phyloP scores from a whole-genome alignment of 2,888 invertebrate genomes.

The Amiota minor region DNA sequence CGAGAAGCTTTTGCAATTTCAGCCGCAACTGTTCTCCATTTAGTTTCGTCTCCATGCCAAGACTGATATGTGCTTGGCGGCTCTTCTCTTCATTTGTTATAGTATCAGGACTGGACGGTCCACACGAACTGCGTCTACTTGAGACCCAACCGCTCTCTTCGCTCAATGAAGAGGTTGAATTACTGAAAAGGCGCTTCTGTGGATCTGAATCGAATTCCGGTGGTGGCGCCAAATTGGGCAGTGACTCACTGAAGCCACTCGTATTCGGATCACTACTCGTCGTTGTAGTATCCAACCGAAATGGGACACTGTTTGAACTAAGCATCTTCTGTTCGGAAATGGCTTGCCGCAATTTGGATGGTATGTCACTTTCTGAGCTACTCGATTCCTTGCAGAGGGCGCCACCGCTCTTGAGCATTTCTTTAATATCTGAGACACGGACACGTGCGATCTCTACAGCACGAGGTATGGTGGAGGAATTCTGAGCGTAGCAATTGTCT shows the following conservation, averaged over 20 bases:
- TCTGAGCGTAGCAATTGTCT: conserved; percentile 21
- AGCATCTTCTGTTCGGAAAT: conserved; percentile 65
- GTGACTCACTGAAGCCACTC: conserved; percentile 79
- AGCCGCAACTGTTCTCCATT: conserved; percentile 81
- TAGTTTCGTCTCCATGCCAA: conserved; percentile 72
- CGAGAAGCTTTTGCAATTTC: conserved; percentile 78
- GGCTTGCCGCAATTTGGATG: conserved; percentile 75
- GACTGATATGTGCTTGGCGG: conserved; percentile 55
- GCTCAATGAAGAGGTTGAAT: conserved; percentile 81
- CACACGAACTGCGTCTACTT: conserved; percentile 80
- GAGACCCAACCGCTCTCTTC: conserved; percentile 93
- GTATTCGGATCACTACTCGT: conserved; percentile 68
- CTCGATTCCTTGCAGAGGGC: conserved; percentile 70
- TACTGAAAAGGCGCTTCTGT: conserved; percentile 69
- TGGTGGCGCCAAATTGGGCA: conserved; percentile 81
- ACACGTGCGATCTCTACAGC: conserved; percentile 73
- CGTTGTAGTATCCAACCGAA: conserved; percentile 76
- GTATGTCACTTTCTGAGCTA: conserved; percentile 77
- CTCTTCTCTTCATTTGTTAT: conserved; percentile 60
- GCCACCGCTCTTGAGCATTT: conserved; percentile 70
- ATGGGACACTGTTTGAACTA: conserved; percentile 79
- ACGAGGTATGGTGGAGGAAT: conserved; percentile 65
- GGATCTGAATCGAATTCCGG: conserved; percentile 76
- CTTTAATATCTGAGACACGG: conserved; percentile 71
- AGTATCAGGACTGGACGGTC: conserved; percentile 78